Evolutionary conservation across 2,797 vertebrate species (phyloP).

Genomic region (Lacerta bilineata): DNA sequence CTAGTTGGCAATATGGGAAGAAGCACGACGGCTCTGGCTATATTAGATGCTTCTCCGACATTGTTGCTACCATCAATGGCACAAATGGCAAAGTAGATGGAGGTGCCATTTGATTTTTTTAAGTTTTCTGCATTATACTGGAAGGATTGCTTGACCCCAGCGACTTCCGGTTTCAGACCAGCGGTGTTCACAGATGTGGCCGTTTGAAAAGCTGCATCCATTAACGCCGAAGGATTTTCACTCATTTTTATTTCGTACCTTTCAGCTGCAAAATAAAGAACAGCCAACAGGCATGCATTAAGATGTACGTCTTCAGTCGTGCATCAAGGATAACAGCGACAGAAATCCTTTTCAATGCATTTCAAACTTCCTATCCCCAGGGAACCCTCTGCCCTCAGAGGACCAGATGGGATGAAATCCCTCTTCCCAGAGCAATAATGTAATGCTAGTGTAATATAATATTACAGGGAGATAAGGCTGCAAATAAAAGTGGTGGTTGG

Average conservation of each 20-base stretch:
- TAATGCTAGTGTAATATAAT: background rate
- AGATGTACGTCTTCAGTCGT: background rate
- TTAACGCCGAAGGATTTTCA: slow-evolving; percentile 54
- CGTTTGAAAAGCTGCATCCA: slow-evolving; percentile 64
- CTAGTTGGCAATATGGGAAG: slow-evolving; percentile 26
- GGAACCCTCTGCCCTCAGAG: too few species aligned
- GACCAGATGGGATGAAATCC: background rate
- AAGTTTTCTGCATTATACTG: slow-evolving; percentile 66
- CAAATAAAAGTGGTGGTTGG: background rate
- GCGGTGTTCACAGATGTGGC: slow-evolving; percentile 66
- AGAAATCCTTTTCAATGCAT: background rate
- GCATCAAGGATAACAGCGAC: background rate
- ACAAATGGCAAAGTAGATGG: slow-evolving; percentile 73
- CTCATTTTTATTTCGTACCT: slow-evolving; percentile 78
- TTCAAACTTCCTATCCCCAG: too few species aligned
- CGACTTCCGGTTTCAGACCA: slow-evolving; percentile 64
- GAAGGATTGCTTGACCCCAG: slow-evolving; percentile 72
- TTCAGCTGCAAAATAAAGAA: slow-evolving; percentile 68
- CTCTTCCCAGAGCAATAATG: background rate
- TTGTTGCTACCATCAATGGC: slow-evolving; percentile 54
- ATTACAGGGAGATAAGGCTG: background rate
- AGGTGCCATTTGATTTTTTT: slow-evolving; percentile 67
- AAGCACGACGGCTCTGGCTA: slow-evolving; percentile 70
- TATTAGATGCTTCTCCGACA: slow-evolving; percentile 76
- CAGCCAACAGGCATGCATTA: background rate